A percentile compares a stretch with the other conserved stretches of the same genome.
phyloP scores from a whole-genome alignment of 2,113 vertebrate species.

The Potamarius usumacintae region DNA sequence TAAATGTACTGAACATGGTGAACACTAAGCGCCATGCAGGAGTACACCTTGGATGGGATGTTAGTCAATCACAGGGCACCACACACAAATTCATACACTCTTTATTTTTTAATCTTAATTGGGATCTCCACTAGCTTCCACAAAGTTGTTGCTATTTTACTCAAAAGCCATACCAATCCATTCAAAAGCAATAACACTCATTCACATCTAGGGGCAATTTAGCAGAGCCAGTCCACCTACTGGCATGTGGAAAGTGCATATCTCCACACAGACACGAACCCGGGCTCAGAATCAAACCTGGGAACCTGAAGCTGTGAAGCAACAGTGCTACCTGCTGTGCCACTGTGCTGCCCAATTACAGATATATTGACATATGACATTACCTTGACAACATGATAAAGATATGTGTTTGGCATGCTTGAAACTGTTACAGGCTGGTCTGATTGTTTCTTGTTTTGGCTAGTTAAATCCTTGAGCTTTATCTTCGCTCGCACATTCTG shows the following conservation, averaged over 20 bases:
- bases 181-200: too few species aligned
- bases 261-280: neutral
- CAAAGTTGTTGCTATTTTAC: too few species aligned
- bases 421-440: too few species aligned
- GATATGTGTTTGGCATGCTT: too few species aligned
- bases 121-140: too few species aligned
- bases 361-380: neutral
- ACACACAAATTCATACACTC: neutral
- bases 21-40: neutral
- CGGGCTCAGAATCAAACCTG: neutral
- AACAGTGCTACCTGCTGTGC: neutral
- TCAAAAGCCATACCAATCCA: too few species aligned
- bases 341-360: neutral
- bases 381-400: neutral
- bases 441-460: too few species aligned
- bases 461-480: too few species aligned
- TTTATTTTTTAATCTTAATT: too few species aligned
- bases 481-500: too few species aligned
- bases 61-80: neutral
- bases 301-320: neutral
- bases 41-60: neutral
- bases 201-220: neutral
- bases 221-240: neutral
- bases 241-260: neutral
- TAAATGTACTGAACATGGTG: neutral